Evolutionary conservation across 2,797 vertebrate species (phyloP).

Genomic region (Silurus aristotelis): DNA sequence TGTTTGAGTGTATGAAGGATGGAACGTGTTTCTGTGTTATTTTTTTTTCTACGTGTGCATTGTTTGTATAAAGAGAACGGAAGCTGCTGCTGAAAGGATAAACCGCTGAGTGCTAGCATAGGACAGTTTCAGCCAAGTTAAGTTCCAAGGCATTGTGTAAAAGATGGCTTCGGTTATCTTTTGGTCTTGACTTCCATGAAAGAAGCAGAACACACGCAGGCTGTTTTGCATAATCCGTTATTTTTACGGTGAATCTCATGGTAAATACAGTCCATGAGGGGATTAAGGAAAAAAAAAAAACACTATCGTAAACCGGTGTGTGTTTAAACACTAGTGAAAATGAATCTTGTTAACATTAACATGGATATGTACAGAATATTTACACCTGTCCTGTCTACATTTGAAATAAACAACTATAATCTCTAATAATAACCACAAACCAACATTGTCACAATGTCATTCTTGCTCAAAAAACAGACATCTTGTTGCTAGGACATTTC

Average conservation of each 20-base stretch:
- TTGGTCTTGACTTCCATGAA: neutral
- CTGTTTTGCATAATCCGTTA: conserved; percentile 78
- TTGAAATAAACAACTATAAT: neutral
- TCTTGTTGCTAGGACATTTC: conserved; percentile 75
- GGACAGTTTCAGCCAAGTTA: neutral
- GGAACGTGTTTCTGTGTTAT: conserved; percentile 6
- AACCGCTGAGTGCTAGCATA: neutral
- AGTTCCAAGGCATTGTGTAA: neutral
- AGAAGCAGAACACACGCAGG: conserved; percentile 4
- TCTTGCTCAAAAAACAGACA: neutral
- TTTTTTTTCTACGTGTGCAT: conserved; percentile 30
- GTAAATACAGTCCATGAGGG: conserved; percentile 69
- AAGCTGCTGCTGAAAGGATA: neutral
- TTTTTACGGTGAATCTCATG: conserved; percentile 75
- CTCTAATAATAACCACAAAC: neutral
- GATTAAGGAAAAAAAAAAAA: neutral
- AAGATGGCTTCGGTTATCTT: neutral
- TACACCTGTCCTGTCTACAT: neutral
- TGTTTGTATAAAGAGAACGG: conserved; percentile 13
- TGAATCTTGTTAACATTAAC: neutral
- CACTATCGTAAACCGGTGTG: neutral
- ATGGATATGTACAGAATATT: too few relatives aligned
- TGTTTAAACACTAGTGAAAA: neutral
- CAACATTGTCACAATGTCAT: neutral
- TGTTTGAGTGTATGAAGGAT: conserved; percentile 34